Conservation (phyloP, 23 tunicate species). For the Botrylloides violaceus region DNA sequence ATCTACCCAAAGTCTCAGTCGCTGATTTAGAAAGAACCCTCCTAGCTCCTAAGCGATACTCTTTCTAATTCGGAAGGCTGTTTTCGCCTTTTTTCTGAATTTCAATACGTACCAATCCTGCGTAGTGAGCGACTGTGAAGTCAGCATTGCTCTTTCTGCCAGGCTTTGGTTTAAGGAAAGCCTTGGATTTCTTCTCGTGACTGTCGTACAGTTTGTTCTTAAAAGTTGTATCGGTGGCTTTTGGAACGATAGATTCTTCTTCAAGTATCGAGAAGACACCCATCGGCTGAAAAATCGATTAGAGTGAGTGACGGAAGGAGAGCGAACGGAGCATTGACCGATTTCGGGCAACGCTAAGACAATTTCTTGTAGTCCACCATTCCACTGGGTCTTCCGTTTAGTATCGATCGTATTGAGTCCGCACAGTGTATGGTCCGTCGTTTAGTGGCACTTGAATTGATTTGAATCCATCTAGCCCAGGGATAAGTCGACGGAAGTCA, state of each 20-base stretch:
- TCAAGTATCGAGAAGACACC: slow-evolving; percentile 94
- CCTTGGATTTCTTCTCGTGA: slow-evolving; percentile 74
- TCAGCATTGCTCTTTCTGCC: slow-evolving; percentile 61
- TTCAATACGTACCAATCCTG: slow-evolving; percentile 57
- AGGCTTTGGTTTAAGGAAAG: slow-evolving; percentile 78
- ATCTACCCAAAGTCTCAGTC: neutral
- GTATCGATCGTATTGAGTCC: too few species aligned
- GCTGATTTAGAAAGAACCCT: neutral
- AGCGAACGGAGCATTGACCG: too few species aligned
- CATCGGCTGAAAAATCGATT: slow-evolving; percentile 59
- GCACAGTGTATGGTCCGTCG: too few species aligned
- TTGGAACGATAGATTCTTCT: slow-evolving; percentile 96
- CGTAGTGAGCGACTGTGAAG: slow-evolving; percentile 78
- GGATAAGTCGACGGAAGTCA: too few species aligned
- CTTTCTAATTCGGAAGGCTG: too few species aligned
- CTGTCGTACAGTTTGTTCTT: slow-evolving; percentile 68
- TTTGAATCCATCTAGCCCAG: too few species aligned
- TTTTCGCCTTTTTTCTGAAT: too few species aligned
- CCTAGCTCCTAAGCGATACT: neutral
- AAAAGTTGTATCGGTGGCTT: slow-evolving; percentile 94
- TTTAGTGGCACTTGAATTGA: too few species aligned
- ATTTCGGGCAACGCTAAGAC: too few species aligned
- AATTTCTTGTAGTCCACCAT: too few species aligned
- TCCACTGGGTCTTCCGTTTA: too few species aligned
- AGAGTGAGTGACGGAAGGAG: neutral